Base-by-base conservation (phyloP, 2,888 invertebrate species). In the Notodonta dromedarius region DNA sequence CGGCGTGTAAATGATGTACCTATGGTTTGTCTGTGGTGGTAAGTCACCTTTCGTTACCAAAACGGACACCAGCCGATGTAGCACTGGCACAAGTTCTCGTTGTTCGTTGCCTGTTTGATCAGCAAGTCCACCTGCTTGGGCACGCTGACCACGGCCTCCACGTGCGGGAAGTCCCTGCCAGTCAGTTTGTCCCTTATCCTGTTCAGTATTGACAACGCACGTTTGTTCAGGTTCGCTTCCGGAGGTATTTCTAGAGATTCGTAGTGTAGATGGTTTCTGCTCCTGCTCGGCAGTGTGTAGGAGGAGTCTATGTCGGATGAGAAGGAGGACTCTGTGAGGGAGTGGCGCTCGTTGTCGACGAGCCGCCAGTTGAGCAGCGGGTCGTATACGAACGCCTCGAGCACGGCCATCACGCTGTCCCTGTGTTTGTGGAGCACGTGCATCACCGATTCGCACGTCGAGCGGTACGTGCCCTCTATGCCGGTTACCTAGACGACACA, bases 321-420 rank as follows among this genome's bases (percentile, higher is more conserved):
- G 79, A 92, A 91, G 9, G 86, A 84, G 52, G 92, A 90, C 32
- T 90, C 90, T 0, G 90, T 87, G 65, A 90, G 74, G 0, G 92
- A 91, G 51, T 83, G 86, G 35, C 86, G 86, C n/a, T 88, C 90
- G 80, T 85, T 88, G 76, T 91, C 89, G 44, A 89, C 80, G 6
- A 99, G 94, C 61, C 99, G 95, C 99, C 99, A 99, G 91, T 99
- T 99, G 24, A 99, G 95, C 48, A 99, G 93, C 0, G 99, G 99
- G 93, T 99, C 99, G 84, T 99, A 98, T 0, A 99, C 99, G 87
- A 99, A 99, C 0, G 99, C 99, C 85, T 99, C 99, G 46, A 99
- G 91, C 0, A 99, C 99, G 0, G 99, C 99, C 98, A 99, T 98
- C 59, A 99, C 94, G 81, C 98, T 98, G 93, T 99, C 99, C 79